Evolutionary conservation across 2,113 vertebrate genomes (phyloP).

Genomic region (Heloderma charlesbogerti): DNA sequence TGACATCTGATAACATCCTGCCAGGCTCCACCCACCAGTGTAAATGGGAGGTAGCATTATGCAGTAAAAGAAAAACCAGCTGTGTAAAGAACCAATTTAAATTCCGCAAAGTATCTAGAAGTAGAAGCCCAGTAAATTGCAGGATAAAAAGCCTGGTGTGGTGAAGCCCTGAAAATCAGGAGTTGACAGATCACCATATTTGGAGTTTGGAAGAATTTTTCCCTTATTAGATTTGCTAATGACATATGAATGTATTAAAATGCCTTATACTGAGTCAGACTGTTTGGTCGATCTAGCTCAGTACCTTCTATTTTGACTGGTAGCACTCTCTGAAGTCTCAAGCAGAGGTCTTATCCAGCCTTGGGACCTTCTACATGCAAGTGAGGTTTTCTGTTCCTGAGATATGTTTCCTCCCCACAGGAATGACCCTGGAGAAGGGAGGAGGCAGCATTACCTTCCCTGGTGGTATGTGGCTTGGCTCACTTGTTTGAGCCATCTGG

Average conservation of each 20-base stretch:
- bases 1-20: too few species aligned
- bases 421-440: background rate
- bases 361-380: background rate
- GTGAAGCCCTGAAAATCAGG: too few species aligned
- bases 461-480: background rate
- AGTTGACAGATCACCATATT: background rate
- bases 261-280: background rate
- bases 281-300: too few species aligned
- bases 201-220: background rate
- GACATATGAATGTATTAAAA: background rate
- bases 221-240: background rate
- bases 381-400: background rate
- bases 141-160: too few species aligned
- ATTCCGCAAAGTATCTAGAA: too few species aligned
- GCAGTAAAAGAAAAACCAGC: too few species aligned
- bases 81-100: too few species aligned
- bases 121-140: too few species aligned
- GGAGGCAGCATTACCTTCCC: too few species aligned
- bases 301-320: background rate
- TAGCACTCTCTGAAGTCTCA: background rate
- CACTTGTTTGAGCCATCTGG: background rate
- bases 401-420: too few species aligned
- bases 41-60: too few species aligned
- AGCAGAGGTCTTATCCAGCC: background rate
- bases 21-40: too few species aligned